A percentile compares a stretch with the other conserved stretches of the same genome.
phyloP scores from a whole-genome alignment of 2,888 invertebrate genomes.

The Melolontha melolontha region DNA sequence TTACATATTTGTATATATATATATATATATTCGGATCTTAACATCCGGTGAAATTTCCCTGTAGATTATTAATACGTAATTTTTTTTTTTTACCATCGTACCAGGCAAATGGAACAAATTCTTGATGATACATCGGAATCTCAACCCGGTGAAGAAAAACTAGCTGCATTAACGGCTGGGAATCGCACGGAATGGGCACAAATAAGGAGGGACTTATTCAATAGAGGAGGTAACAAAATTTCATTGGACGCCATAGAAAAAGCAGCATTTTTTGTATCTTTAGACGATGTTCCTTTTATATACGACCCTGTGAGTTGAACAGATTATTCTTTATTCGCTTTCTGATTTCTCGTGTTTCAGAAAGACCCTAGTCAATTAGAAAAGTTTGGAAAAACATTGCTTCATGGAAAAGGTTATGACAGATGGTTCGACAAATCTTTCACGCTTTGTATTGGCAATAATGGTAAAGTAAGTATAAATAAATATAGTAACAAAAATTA shows the following conservation, averaged over 20 bases:
- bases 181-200: constrained; percentile 93
- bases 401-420: constrained; percentile 97
- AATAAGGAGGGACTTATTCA: constrained; percentile 82
- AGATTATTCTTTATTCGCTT: background rate
- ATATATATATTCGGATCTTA: too few relatives aligned
- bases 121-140: constrained; percentile 81
- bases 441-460: constrained; percentile 91
- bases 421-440: constrained; percentile 99
- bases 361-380: constrained; percentile 82
- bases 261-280: constrained; percentile 91
- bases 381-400: constrained; percentile 83
- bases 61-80: too few relatives aligned
- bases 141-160: constrained; percentile 83
- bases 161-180: constrained; percentile 94
- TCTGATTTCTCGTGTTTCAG: constrained; percentile 57
- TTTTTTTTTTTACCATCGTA: too few relatives aligned
- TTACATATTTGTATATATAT: too few relatives aligned
- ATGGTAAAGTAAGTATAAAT: constrained; percentile 80
- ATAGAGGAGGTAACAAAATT: constrained; percentile 87
- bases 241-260: constrained; percentile 94
- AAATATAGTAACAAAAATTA: background rate
- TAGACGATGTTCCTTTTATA: constrained; percentile 91
- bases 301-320: constrained; percentile 75
- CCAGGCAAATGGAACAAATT: constrained; percentile 92
- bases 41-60: too few relatives aligned